Conservation (phyloP, 2,113 vertebrate genomes). For the Dasyornis broadbenti region DNA sequence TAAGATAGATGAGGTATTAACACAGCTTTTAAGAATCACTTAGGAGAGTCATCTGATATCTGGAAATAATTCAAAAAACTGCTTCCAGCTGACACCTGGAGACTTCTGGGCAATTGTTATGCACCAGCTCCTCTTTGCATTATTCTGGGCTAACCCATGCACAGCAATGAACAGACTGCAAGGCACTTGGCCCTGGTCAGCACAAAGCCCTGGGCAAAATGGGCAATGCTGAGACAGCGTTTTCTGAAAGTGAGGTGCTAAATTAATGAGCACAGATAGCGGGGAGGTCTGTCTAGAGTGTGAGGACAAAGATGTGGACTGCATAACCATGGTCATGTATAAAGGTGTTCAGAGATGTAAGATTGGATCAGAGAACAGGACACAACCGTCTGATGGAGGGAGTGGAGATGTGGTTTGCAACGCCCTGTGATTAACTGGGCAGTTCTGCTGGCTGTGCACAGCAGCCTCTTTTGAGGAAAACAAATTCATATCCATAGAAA, state of each 20-base stretch:
- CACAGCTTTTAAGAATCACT: not conserved
- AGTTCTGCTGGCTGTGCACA: not conserved
- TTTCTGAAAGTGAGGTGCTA: not conserved
- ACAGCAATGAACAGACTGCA: not conserved
- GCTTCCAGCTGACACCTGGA: not conserved
- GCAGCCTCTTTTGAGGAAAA: not conserved
- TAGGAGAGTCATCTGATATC: not conserved
- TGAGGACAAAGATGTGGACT: not conserved
- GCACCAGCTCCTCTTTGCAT: not conserved
- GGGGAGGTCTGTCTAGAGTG: not conserved
- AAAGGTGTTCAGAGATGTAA: not conserved
- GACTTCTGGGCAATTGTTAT: not conserved
- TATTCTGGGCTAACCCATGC: fast-evolving
- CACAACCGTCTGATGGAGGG: not conserved
- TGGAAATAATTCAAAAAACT: not conserved
- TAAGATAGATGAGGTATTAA: not conserved
- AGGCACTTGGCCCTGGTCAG: not conserved
- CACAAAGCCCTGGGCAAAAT: not conserved
- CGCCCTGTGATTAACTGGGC: not conserved
- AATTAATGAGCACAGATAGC: not conserved
- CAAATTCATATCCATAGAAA: not conserved
- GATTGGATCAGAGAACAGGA: not conserved
- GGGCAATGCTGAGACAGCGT: not conserved
- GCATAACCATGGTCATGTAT: not conserved
- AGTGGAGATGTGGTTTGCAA: not conserved